phyloP scores from a whole-genome alignment of 1,140 invertebrate species.

The Hydropsyche tenuis region DNA sequence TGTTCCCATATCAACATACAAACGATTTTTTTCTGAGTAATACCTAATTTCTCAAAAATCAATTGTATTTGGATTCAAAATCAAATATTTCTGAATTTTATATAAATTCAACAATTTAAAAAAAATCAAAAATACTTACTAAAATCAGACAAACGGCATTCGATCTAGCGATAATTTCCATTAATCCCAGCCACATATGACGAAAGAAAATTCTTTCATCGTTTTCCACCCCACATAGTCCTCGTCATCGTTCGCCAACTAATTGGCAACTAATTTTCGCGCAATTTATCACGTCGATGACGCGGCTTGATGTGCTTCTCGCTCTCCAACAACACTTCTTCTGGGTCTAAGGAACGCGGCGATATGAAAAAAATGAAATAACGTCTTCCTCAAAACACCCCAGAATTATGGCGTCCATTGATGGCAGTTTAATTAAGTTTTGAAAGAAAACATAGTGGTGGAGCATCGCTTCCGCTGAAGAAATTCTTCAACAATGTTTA shows the following conservation, averaged over 20 bases:
- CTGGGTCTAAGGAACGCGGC: neutral
- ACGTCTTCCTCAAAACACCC: neutral
- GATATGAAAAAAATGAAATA: too few relatives aligned
- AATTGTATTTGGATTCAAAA: too few relatives aligned
- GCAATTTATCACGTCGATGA: conserved; percentile 31
- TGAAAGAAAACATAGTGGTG: neutral
- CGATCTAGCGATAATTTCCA: too few relatives aligned
- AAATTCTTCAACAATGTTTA: neutral
- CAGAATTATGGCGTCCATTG: conserved; percentile 1
- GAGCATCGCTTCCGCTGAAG: neutral
- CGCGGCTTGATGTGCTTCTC: conserved; percentile 26
- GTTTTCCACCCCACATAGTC: conserved; percentile 2
- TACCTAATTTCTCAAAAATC: too few relatives aligned
- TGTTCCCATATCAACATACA: too few relatives aligned
- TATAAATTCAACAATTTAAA: too few relatives aligned
- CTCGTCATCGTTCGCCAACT: conserved; percentile 20
- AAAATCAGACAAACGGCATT: too few relatives aligned
- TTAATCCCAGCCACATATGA: too few relatives aligned
- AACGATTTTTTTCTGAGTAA: too few relatives aligned
- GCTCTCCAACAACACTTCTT: conserved; percentile 4
- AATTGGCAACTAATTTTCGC: conserved; percentile 31
- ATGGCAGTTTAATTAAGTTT: conserved; percentile 22
- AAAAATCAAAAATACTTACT: too few relatives aligned
- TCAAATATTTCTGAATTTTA: too few relatives aligned
- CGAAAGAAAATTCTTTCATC: neutral